phyloP scores from a whole-genome alignment of 1,140 invertebrate genomes.

The Brachionus koreanus region DNA sequence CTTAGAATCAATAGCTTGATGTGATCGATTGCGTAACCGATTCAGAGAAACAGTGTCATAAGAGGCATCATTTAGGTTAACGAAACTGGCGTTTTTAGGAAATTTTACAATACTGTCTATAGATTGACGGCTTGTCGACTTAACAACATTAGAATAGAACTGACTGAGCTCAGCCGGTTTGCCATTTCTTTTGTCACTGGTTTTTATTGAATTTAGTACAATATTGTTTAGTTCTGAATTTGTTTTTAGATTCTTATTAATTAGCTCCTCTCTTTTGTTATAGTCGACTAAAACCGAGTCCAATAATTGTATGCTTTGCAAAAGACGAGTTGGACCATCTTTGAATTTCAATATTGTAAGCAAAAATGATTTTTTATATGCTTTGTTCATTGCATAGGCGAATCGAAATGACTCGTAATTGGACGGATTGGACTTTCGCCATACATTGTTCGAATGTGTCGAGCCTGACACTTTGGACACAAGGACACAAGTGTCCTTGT shows the following conservation, averaged over 20 bases:
- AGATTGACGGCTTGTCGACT: background rate
- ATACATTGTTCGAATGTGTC: slow-evolving; percentile 11
- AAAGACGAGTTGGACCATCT: slow-evolving; percentile 8
- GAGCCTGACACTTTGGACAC: slow-evolving; percentile 19
- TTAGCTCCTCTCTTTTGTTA: slow-evolving; percentile 17
- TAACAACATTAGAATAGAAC: background rate
- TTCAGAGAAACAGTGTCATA: background rate
- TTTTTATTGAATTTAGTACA: background rate
- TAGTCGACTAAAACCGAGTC: slow-evolving; percentile 21
- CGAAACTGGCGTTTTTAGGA: background rate
- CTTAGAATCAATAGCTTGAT: background rate
- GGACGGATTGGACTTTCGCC: slow-evolving; percentile 35
- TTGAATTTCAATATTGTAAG: slow-evolving; percentile 37
- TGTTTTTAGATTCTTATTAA: background rate
- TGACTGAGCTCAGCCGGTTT: background rate
- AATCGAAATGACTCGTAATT: slow-evolving; percentile 13
- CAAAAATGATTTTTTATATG: slow-evolving; percentile 36
- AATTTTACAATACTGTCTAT: background rate
- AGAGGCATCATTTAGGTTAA: background rate
- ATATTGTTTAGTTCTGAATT: background rate
- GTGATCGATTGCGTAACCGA: background rate
- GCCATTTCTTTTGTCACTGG: background rate
- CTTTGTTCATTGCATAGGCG: background rate
- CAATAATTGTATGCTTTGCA: slow-evolving; percentile 24
- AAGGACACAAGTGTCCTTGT: slow-evolving; percentile 39